These are phyloP conservation scores for Lichenostomus cassidix DNA, from an alignment of 2,113 vertebrate genomes.

Conservation along the genomic window DNA sequence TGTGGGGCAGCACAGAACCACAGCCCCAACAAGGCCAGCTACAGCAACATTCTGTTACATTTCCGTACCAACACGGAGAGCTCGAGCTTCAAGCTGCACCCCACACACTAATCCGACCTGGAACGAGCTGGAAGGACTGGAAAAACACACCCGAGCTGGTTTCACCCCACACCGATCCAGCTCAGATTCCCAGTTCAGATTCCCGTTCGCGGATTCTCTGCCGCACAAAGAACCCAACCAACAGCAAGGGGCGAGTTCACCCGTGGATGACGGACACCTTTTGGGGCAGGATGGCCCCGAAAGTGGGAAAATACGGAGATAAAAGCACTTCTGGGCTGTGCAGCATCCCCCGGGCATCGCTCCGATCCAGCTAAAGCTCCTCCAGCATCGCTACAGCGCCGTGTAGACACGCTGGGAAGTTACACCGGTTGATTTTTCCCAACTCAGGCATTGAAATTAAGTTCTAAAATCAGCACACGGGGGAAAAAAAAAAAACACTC, in stretches of 20 bases:
- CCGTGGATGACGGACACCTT: fast-evolving
- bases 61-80: background rate
- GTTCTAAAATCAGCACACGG: fast-evolving
- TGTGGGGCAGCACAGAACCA: background rate
- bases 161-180: background rate
- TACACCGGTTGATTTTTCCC: fast-evolving
- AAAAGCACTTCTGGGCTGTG: fast-evolving
- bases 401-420: fast-evolving
- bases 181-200: background rate
- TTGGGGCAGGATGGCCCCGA: fast-evolving
- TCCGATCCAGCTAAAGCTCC: background rate
- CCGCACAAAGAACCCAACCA: fast-evolving
- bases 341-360: fast-evolving
- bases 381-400: background rate
- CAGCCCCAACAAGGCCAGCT: background rate
- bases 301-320: fast-evolving
- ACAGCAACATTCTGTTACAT: background rate
- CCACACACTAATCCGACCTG: background rate
- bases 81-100: background rate
- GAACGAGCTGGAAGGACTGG: background rate
- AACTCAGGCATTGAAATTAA: fast-evolving
- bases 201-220: fast-evolving
- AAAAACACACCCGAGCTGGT: background rate
- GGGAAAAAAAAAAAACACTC: no score
- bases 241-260: fast-evolving